phyloP scores from a whole-genome alignment of 2,113 vertebrate genomes.

The Lamprologus ornatipinnis region DNA sequence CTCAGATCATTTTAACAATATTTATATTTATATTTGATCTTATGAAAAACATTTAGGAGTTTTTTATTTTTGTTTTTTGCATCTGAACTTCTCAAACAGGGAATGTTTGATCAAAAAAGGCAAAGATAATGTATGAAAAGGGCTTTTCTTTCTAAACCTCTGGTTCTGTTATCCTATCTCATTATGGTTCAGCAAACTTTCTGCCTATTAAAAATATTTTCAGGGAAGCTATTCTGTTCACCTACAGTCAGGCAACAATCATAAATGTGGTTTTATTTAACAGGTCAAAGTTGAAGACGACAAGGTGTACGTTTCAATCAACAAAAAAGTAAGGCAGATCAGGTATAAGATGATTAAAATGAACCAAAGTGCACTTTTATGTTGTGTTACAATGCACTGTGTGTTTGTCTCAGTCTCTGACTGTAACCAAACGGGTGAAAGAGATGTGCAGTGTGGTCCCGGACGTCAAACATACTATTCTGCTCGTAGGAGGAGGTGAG shows the following conservation, averaged over 20 bases:
- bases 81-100: neutral
- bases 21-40: neutral
- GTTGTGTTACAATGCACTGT: neutral
- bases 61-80: neutral
- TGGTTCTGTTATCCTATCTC: neutral
- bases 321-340: conserved; percentile 66
- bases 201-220: neutral
- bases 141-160: neutral
- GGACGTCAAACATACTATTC: conserved; percentile 47
- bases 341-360: neutral
- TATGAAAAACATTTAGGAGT: neutral
- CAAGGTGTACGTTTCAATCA: conserved; percentile 74
- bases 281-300: conserved; percentile 77
- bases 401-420: conserved; percentile 60
- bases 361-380: neutral
- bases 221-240: neutral
- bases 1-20: neutral
- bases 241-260: neutral
- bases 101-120: neutral
- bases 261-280: neutral
- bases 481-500: conserved; percentile 75
- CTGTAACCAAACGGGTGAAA: conserved; percentile 66
- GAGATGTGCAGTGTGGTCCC: conserved; percentile 62
- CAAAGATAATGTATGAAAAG: neutral
- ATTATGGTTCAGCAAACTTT: neutral